These are phyloP conservation scores for Steatornis caripensis DNA, from an alignment of 2,113 vertebrate species.

Conservation along the genomic window DNA sequence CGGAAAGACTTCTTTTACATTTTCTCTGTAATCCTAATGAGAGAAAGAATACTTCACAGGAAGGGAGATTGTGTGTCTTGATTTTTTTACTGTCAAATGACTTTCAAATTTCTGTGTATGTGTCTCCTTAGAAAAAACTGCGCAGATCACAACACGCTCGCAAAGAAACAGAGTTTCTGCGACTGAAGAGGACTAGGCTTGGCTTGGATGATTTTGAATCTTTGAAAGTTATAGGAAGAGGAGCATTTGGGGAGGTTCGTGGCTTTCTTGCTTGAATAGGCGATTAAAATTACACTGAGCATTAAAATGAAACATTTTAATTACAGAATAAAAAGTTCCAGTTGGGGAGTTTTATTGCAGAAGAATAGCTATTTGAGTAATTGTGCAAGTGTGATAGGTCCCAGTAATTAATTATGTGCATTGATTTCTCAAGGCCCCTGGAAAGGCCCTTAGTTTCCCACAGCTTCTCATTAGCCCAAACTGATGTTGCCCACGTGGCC, in stretches of 20 bases:
- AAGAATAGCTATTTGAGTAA: background rate
- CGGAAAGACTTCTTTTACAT: background rate
- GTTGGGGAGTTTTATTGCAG: background rate
- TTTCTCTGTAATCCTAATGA: background rate
- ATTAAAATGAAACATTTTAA: background rate
- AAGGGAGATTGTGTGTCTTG: background rate
- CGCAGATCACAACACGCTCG: conserved; percentile 93
- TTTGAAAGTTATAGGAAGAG: conserved; percentile 95
- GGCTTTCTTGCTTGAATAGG: background rate
- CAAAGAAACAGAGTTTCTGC: conserved; percentile 95
- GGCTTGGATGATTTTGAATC: conserved; percentile 97
- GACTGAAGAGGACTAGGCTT: conserved; percentile 92
- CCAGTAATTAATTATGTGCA: background rate
- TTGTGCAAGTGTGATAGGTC: background rate
- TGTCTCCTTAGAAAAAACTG: conserved; percentile 85
- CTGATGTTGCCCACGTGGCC: background rate
- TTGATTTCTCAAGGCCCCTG: background rate
- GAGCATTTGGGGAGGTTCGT: conserved; percentile 94
- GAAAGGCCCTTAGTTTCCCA: background rate
- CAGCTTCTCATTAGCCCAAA: background rate
- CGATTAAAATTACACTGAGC: background rate
- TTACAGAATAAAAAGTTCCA: background rate
- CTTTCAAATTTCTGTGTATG: background rate
- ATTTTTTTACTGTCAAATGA: background rate
- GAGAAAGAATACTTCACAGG: background rate